Evolutionary conservation across 2,888 invertebrate genomes (phyloP).

Genomic region (Andrena minutula): DNA sequence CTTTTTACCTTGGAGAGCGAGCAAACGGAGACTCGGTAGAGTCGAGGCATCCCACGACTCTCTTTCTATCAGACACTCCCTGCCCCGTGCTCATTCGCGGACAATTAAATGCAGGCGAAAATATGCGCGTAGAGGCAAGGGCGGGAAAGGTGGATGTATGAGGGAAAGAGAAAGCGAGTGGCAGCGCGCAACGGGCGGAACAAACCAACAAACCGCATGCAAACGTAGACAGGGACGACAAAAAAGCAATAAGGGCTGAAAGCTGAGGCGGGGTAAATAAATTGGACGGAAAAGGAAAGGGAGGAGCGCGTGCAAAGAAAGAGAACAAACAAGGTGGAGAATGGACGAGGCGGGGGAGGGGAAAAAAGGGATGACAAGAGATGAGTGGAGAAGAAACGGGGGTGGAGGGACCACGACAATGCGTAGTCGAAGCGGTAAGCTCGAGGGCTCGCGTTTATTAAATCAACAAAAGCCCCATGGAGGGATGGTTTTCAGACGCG

Average conservation of each 20-base stretch:
- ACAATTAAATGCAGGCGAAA: background rate
- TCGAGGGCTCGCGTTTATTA: constrained; percentile 77
- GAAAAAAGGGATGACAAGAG: constrained; percentile 39
- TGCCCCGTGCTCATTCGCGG: background rate
- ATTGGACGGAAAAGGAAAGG: constrained; percentile 30
- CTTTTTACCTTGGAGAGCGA: constrained; percentile 42
- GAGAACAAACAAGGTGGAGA: constrained; percentile 29
- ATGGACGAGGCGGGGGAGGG: constrained; percentile 8
- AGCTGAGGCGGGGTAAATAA: constrained; percentile 16
- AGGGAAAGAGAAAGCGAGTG: background rate
- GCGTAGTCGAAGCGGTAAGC: constrained; percentile 67
- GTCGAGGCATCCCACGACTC: background rate
- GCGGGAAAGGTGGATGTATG: background rate
- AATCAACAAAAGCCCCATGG: constrained; percentile 78
- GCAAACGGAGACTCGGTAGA: constrained; percentile 29
- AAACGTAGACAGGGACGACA: constrained; percentile 6
- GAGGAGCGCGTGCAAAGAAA: constrained; percentile 26
- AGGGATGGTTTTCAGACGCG: constrained; percentile 71
- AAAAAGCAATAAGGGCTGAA: background rate
- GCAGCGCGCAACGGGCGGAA: background rate
- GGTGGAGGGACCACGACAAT: constrained; percentile 60
- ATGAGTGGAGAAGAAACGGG: constrained; percentile 10
- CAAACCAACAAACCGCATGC: background rate
- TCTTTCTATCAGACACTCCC: background rate
- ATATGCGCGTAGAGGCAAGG: background rate